These are phyloP conservation scores for Natator depressus DNA, from an alignment of 2,113 vertebrate genomes.

Conservation along the genomic window DNA sequence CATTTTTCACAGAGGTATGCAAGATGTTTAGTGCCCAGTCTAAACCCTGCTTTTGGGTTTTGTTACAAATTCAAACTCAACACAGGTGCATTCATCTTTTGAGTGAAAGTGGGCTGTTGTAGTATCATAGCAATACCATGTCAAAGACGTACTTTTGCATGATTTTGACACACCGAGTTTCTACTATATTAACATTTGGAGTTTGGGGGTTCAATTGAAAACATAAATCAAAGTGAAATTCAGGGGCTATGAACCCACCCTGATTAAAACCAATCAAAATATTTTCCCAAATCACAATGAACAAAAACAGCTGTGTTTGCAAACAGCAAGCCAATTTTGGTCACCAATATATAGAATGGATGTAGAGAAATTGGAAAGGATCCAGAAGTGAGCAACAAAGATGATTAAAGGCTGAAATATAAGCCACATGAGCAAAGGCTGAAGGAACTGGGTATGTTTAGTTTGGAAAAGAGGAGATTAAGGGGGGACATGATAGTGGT, in stretches of 20 bases:
- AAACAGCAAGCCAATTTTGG: neutral
- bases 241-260: neutral
- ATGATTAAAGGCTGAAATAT: no score
- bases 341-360: no score
- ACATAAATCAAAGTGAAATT: neutral
- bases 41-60: neutral
- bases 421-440: no score
- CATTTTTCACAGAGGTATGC: neutral
- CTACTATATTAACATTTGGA: neutral
- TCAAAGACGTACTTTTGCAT: neutral
- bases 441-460: no score
- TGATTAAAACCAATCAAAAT: neutral
- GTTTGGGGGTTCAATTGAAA: neutral
- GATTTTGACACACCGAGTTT: neutral
- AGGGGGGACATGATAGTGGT: no score
- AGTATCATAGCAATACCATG: neutral
- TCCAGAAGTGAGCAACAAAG: no score
- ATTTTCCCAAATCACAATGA: neutral
- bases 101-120: neutral
- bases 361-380: no score
- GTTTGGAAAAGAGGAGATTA: no score
- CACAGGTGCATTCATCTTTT: neutral
- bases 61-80: neutral
- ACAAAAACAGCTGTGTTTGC: neutral
- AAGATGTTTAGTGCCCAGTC: neutral